phyloP scores from a whole-genome alignment of 2,113 vertebrate genomes.

The Laticauda colubrina region DNA sequence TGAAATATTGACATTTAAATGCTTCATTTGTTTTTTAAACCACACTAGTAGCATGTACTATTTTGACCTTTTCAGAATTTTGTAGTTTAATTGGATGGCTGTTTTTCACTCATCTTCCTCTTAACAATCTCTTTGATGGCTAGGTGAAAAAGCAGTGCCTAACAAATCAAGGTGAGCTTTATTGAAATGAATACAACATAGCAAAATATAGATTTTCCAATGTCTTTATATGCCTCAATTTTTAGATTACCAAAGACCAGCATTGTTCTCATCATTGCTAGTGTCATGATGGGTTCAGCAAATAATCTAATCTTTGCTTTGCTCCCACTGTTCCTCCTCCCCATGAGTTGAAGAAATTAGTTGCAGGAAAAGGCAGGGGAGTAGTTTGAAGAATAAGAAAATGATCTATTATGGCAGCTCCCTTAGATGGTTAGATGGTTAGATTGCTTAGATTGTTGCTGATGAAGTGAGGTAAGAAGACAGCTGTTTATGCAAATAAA shows the following conservation, averaged over 20 bases:
- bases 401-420: conserved; percentile 52
- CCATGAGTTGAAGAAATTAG: conserved; percentile 31
- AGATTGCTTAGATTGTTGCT: too few relatives aligned
- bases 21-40: conserved; percentile 36
- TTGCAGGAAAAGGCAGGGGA: conserved; percentile 18
- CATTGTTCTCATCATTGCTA: not conserved
- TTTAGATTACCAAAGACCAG: not conserved
- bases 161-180: conserved; percentile 33
- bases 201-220: not conserved
- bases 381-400: conserved; percentile 35
- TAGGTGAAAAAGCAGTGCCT: conserved; percentile 25
- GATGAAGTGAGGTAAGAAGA: conserved; percentile 50
- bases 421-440: conserved; percentile 34
- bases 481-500: conserved; percentile 69
- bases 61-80: conserved; percentile 53
- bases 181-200: not conserved
- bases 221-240: not conserved
- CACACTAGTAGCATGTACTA: conserved; percentile 39
- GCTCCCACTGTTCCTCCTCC: not conserved
- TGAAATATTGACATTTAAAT: conserved; percentile 41
- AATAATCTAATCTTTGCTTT: not conserved
- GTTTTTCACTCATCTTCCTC: conserved; percentile 36
- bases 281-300: not conserved
- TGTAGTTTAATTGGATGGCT: conserved; percentile 47
- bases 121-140: conserved; percentile 38